These are phyloP conservation scores for Remorina albescens DNA, from an alignment of 2,797 vertebrate genomes.

Conservation along the genomic window DNA sequence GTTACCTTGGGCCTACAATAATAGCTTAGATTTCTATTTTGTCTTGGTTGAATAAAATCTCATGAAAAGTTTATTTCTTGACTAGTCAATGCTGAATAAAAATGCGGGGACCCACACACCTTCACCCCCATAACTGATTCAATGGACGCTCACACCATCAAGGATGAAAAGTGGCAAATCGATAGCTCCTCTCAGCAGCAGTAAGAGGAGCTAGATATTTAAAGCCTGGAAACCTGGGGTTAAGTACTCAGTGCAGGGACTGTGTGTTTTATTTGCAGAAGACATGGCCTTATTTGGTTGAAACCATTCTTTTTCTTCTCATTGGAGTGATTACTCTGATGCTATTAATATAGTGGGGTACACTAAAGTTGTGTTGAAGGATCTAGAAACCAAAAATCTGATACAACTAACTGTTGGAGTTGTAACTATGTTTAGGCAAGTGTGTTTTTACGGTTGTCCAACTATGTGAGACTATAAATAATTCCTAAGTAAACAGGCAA, in stretches of 20 bases:
- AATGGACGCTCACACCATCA: conserved; percentile 43
- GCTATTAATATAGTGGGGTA: conserved; percentile 66
- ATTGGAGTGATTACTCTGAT: conserved; percentile 52
- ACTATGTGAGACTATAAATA: conserved; percentile 55
- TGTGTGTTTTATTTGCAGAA: conserved; percentile 72
- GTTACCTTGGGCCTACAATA: conserved; percentile 27
- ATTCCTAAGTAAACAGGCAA: conserved; percentile 57
- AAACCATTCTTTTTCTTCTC: conserved; percentile 56
- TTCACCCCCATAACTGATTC: conserved; percentile 30
- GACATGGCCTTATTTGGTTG: conserved; percentile 77
- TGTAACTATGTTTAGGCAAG: conserved; percentile 31
- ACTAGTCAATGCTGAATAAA: conserved; percentile 24
- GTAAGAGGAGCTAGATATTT: conserved; percentile 46
- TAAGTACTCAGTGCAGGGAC: conserved; percentile 37
- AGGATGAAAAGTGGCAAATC: conserved; percentile 51
- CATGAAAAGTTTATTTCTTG: conserved; percentile 16
- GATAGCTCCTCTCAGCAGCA: conserved; percentile 55
- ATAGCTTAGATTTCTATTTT: conserved; percentile 14
- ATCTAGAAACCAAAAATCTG: conserved; percentile 51
- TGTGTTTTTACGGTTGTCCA: conserved; percentile 45
- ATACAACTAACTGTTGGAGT: conserved; percentile 47
- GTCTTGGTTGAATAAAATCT: background rate
- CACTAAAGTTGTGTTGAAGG: conserved; percentile 43
- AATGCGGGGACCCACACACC: conserved; percentile 17
- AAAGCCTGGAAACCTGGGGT: conserved; percentile 41